phyloP scores from a whole-genome alignment of 2,113 vertebrate genomes.

The Sapayoa aenigma region DNA sequence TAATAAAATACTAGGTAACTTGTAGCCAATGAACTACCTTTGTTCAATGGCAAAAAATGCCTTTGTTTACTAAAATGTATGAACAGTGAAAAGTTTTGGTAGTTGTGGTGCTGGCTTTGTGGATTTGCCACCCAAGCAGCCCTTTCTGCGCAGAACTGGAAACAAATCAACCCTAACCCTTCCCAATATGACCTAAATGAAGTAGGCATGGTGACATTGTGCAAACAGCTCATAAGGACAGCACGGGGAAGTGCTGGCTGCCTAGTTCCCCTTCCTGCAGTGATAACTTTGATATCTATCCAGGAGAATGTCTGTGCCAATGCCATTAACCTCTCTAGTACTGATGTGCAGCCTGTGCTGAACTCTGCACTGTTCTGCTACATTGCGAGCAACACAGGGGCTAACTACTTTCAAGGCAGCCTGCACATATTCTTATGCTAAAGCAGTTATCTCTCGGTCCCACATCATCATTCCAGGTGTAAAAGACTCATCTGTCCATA shows the following conservation, averaged over 20 bases:
- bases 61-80: neutral
- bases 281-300: neutral
- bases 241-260: neutral
- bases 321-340: neutral
- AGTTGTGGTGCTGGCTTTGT: neutral
- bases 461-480: neutral
- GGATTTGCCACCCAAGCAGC: neutral
- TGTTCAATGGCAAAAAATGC: neutral
- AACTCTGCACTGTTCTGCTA: rapidly evolving
- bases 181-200: rapidly evolving
- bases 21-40: neutral
- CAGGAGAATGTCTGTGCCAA: neutral
- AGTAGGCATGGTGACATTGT: neutral
- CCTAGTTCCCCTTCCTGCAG: neutral
- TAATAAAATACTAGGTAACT: neutral
- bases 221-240: neutral
- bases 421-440: neutral
- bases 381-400: neutral
- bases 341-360: neutral
- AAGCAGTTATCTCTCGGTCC: neutral
- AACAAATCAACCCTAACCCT: neutral
- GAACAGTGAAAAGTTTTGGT: neutral
- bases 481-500: neutral
- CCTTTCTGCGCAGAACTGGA: neutral
- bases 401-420: neutral